These are phyloP conservation scores for Tachina fera DNA, from an alignment of 2,888 invertebrate genomes.

Conservation along the genomic window DNA sequence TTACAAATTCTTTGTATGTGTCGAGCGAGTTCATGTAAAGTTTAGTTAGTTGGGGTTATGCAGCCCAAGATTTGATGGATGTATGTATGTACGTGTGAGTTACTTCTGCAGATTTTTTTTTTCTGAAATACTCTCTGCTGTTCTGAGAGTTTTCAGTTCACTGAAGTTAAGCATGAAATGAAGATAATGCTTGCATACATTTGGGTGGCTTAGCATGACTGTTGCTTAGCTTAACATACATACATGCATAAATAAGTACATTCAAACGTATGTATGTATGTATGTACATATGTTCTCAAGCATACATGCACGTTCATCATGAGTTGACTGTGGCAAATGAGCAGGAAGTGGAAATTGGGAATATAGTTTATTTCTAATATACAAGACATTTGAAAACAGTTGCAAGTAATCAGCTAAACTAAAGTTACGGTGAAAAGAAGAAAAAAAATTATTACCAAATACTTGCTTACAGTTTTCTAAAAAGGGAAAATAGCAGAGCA, in stretches of 20 bases:
- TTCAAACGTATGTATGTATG: too few relatives aligned
- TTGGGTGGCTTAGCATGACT: slow-evolving; percentile 42
- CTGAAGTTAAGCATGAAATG: slow-evolving; percentile 63
- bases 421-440: not conserved
- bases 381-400: not conserved
- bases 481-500: not conserved
- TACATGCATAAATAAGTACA: slow-evolving; percentile 5
- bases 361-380: slow-evolving; percentile 1
- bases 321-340: slow-evolving; percentile 23
- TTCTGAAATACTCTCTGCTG: not conserved
- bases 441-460: slow-evolving; percentile 37
- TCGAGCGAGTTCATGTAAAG: slow-evolving; percentile 49
- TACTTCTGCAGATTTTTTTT: not conserved
- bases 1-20: slow-evolving; percentile 20
- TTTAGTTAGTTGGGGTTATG: slow-evolving; percentile 65
- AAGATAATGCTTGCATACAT: slow-evolving; percentile 54
- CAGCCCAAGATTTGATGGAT: slow-evolving; percentile 46
- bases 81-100: not conserved
- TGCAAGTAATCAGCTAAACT: slow-evolving; percentile 33
- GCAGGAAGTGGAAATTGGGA: slow-evolving; percentile 4
- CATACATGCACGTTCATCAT: slow-evolving; percentile 48
- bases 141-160: slow-evolving; percentile 51
- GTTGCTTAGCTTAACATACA: slow-evolving; percentile 26
- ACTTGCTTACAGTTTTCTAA: slow-evolving; percentile 1
- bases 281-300: too few relatives aligned